A percentile compares a stretch with the other conserved stretches of the same genome.
phyloP scores from a whole-genome alignment of 1,140 invertebrate genomes.

The Drosophila seguyi region DNA sequence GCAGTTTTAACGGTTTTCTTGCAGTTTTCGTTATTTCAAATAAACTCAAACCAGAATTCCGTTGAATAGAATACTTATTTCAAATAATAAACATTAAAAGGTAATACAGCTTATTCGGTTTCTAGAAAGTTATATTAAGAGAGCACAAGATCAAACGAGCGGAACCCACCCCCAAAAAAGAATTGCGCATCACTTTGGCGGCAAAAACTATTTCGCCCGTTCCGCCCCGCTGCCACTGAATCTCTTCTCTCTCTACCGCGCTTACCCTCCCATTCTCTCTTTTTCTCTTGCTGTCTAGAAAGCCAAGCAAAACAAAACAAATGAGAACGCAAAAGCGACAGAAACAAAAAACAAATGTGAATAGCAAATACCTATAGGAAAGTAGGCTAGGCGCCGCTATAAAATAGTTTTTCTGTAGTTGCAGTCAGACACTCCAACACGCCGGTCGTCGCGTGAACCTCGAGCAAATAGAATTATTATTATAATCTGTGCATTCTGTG shows the following conservation, averaged over 20 bases:
- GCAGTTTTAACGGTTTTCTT: slow-evolving; percentile 22
- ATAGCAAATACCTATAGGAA: slow-evolving; percentile 52
- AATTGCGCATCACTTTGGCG: slow-evolving; percentile 43
- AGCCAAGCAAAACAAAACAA: slow-evolving; percentile 68
- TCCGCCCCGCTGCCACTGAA: slow-evolving; percentile 23
- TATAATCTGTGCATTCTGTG: slow-evolving; percentile 9
- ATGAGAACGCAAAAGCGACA: slow-evolving; percentile 36
- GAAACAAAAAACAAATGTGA: slow-evolving; percentile 37
- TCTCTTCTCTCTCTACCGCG: slow-evolving; percentile 1
- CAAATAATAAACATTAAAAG: not conserved
- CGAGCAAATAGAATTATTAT: not conserved
- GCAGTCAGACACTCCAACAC: slow-evolving; percentile 50
- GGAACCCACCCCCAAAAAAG: slow-evolving; percentile 26
- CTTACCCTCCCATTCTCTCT: slow-evolving; percentile 12
- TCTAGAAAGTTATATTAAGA: not conserved
- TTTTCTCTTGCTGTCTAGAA: slow-evolving; percentile 29
- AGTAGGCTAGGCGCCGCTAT: slow-evolving; percentile 62
- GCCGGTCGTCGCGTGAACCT: slow-evolving; percentile 26
- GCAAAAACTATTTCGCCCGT: slow-evolving; percentile 36
- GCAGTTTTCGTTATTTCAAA: not conserved
- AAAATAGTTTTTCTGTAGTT: slow-evolving; percentile 51
- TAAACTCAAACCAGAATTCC: not conserved
- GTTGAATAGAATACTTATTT: not conserved
- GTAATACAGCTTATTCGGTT: not conserved
- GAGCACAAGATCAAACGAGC: not conserved